Conservation (phyloP, 2,113 vertebrate genomes). For the Trichechus manatus region DNA sequence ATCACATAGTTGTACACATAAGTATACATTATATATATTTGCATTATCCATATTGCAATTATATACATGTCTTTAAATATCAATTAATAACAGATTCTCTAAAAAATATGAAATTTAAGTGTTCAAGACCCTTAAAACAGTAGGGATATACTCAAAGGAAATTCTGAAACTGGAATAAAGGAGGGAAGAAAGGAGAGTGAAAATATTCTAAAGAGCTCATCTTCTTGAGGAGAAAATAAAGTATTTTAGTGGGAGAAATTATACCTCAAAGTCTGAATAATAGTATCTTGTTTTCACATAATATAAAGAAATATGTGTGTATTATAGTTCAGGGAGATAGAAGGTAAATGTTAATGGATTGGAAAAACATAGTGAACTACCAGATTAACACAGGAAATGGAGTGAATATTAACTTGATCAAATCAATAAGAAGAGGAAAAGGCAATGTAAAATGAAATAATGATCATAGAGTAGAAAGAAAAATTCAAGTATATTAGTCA, state of each 20-base stretch:
- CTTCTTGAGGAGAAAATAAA: neutral
- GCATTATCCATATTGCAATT: neutral
- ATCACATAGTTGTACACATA: neutral
- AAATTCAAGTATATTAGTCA: neutral
- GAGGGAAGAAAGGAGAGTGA: neutral
- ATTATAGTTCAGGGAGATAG: neutral
- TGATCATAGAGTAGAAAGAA: neutral
- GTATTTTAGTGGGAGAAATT: neutral
- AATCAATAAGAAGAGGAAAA: conserved; percentile 32
- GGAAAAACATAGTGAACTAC: conserved; percentile 7
- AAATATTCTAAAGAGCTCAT: neutral
- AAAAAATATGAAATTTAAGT: neutral
- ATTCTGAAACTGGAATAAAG: conserved; percentile 19
- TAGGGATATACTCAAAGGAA: neutral
- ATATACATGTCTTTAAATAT: neutral
- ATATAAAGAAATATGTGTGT: neutral
- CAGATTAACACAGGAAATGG: neutral
- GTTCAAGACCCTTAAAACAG: neutral
- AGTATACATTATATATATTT: neutral
- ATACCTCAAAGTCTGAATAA: neutral
- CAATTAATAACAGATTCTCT: neutral
- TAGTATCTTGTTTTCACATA: neutral
- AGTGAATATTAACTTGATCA: conserved; percentile 11
- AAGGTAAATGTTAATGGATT: neutral
- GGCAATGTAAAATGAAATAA: neutral